Evolutionary conservation across 2,888 invertebrate genomes (phyloP).

Genomic region (Drosophila buzzatii): DNA sequence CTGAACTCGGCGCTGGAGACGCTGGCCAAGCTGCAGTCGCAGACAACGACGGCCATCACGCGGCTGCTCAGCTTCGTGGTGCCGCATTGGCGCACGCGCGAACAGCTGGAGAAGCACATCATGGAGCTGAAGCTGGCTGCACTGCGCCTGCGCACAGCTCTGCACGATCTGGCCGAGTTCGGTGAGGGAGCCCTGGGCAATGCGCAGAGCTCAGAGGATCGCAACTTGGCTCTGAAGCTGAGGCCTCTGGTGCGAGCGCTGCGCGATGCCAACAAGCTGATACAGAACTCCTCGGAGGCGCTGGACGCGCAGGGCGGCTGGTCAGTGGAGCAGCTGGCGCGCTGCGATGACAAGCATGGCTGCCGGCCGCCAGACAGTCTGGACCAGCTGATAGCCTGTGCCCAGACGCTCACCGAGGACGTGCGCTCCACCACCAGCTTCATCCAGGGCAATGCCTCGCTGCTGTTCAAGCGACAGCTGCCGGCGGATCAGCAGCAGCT

Average conservation of each 20-base stretch:
- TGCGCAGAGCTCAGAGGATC: constrained; percentile 92
- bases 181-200: constrained; percentile 95
- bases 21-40: constrained; percentile 90
- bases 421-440: constrained; percentile 95
- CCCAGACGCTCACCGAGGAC: constrained; percentile 94
- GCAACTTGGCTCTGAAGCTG: constrained; percentile 91
- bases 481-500: constrained; percentile 22
- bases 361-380: constrained; percentile 90
- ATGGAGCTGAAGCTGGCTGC: constrained; percentile 94
- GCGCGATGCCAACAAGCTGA: constrained; percentile 91
- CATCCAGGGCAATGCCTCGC: constrained; percentile 93
- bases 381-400: constrained; percentile 94
- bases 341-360: constrained; percentile 85
- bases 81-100: constrained; percentile 93
- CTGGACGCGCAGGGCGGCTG: constrained; percentile 92
- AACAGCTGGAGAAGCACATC: constrained; percentile 91
- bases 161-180: constrained; percentile 95
- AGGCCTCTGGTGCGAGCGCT: constrained; percentile 92
- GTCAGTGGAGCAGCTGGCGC: constrained; percentile 89
- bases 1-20: constrained; percentile 91
- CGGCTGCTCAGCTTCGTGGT: constrained; percentile 91
- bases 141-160: constrained; percentile 90
- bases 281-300: constrained; percentile 91
- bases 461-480: constrained; percentile 89
- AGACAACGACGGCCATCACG: constrained; percentile 93